phyloP scores from a whole-genome alignment of 2,113 vertebrate genomes.

The Malurus cyaneus region DNA sequence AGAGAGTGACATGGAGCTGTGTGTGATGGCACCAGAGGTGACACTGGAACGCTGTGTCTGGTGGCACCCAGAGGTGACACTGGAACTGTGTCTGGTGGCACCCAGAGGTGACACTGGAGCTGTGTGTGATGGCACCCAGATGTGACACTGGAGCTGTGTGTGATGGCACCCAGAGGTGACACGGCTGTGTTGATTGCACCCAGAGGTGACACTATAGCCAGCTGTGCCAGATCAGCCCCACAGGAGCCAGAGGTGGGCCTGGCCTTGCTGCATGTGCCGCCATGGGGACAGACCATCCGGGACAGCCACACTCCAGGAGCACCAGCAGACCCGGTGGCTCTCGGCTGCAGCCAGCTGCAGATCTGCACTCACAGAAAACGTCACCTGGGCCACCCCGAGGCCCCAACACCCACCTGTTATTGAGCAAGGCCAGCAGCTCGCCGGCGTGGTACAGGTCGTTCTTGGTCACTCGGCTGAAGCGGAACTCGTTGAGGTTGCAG shows the following conservation, averaged over 20 bases:
- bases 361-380: neutral
- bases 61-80: neutral
- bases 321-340: neutral
- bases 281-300: rapidly evolving
- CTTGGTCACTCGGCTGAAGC: constrained; percentile 94
- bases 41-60: neutral
- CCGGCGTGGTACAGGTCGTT: constrained; percentile 98
- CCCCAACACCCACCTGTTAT: constrained; percentile 84
- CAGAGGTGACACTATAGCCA: neutral
- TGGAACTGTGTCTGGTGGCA: too few species aligned
- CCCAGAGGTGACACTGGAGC: neutral
- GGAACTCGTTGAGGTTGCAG: constrained; percentile 99
- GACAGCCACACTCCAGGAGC: neutral
- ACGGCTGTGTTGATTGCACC: neutral
- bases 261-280: rapidly evolving
- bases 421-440: constrained; percentile 94
- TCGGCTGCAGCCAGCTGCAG: neutral
- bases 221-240: neutral
- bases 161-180: neutral
- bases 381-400: neutral
- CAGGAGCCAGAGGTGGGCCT: neutral
- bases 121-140: neutral
- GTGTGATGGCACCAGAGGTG: neutral
- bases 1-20: neutral
- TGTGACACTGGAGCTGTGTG: too few species aligned